phyloP scores from a whole-genome alignment of 2,113 vertebrate species.

The Himantopus leucocephalus region DNA sequence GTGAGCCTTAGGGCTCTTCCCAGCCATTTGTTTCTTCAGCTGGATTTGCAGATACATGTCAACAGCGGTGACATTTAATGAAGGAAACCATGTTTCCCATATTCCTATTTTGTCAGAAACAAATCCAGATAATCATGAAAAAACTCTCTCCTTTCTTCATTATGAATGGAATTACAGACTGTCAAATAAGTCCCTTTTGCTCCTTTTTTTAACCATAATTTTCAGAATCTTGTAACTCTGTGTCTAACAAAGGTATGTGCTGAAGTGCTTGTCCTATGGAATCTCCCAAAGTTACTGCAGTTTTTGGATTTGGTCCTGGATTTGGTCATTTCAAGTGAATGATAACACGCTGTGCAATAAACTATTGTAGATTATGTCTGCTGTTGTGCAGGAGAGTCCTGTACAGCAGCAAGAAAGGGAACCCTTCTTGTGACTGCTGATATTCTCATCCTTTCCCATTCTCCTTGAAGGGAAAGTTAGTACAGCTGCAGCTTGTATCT shows the following conservation, averaged over 20 bases:
- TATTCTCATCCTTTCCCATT: background rate
- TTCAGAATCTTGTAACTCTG: background rate
- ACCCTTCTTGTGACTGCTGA: background rate
- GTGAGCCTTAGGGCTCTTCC: background rate
- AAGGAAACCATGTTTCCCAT: background rate
- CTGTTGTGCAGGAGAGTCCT: background rate
- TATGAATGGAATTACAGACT: background rate
- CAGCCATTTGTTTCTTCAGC: background rate
- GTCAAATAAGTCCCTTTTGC: background rate
- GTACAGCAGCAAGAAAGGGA: background rate
- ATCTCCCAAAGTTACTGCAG: background rate
- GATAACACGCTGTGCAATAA: background rate
- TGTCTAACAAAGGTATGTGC: background rate
- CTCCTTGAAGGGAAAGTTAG: background rate
- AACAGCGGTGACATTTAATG: background rate
- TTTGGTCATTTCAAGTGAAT: background rate
- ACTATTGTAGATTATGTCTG: background rate
- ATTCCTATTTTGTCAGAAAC: background rate
- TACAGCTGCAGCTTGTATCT: background rate
- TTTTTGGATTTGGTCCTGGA: background rate
- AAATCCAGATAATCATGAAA: background rate
- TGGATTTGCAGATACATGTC: background rate
- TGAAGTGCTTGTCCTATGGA: background rate
- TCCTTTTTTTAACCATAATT: background rate
- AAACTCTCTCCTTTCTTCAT: background rate